phyloP scores from a whole-genome alignment of 2,888 invertebrate genomes.

The Standfussiana lucernea region DNA sequence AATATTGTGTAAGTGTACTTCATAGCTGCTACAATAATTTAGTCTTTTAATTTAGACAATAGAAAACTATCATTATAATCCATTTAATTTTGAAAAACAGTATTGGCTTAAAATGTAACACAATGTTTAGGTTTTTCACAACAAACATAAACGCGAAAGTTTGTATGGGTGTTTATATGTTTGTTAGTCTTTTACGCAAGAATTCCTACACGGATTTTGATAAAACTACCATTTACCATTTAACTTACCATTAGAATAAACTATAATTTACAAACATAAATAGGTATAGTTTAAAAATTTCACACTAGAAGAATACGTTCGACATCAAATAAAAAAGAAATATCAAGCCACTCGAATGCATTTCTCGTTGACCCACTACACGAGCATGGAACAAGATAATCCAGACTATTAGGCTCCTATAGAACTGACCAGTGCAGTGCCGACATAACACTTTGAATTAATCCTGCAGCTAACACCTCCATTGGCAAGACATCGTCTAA shows the following conservation, averaged over 20 bases:
- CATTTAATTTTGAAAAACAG: background rate
- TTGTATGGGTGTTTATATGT: too few species aligned
- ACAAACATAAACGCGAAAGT: background rate
- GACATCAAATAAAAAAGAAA: background rate
- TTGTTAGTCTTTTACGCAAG: background rate
- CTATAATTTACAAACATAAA: background rate
- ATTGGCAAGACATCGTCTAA: slow-evolving; percentile 1
- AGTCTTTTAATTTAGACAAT: background rate
- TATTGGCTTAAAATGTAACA: background rate
- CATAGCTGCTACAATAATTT: background rate
- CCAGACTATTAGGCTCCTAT: background rate
- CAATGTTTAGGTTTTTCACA: background rate
- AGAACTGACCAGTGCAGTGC: background rate
- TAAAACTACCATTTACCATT: too few species aligned
- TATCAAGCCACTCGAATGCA: background rate
- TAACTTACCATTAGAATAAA: background rate
- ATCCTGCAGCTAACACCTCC: slow-evolving; percentile 42
- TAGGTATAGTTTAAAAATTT: background rate
- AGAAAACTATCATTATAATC: background rate
- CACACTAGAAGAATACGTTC: background rate
- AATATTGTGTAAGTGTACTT: background rate
- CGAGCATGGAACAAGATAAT: background rate
- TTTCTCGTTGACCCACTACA: background rate
- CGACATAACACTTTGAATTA: slow-evolving; percentile 49
- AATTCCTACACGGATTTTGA: background rate